Percentiles rank a stretch among this genome's conserved stretches.
phyloP scores from a whole-genome alignment of 1,140 invertebrate genomes.

The Lucilia sericata region DNA sequence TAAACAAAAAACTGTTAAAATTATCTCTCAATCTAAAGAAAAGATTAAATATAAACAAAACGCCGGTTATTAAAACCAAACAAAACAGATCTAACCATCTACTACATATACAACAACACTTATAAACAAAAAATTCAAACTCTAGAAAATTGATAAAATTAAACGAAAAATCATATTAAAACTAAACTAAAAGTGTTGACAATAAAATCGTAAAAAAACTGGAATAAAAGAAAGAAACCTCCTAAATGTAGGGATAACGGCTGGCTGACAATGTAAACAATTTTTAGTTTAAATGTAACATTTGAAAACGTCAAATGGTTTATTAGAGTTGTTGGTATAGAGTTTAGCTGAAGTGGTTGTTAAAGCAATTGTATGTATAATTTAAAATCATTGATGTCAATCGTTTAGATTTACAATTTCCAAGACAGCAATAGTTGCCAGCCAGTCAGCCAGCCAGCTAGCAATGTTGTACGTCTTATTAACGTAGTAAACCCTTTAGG shows the following conservation, averaged over 20 bases:
- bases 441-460: background rate
- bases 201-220: slow-evolving; percentile 48
- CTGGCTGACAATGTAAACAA: background rate
- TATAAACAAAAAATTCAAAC: background rate
- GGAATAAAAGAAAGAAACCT: background rate
- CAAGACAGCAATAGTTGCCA: background rate
- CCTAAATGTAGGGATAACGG: background rate
- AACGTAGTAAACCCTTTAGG: slow-evolving; percentile 15
- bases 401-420: slow-evolving; percentile 18
- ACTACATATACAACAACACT: slow-evolving; percentile 48
- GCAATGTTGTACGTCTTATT: no score
- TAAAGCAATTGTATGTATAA: slow-evolving; percentile 34
- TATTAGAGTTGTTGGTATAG: background rate
- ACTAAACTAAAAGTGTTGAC: slow-evolving; percentile 51
- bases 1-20: background rate
- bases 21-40: slow-evolving; percentile 15
- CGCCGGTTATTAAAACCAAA: slow-evolving; percentile 46
- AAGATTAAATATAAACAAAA: slow-evolving; percentile 43
- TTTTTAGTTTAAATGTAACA: background rate
- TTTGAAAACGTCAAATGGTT: background rate
- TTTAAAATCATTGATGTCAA: slow-evolving; percentile 36
- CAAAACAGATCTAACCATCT: slow-evolving; percentile 53
- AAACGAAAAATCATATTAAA: background rate
- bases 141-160: background rate
- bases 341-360: background rate